Evolutionary conservation across 1,140 invertebrate species (phyloP).

Genomic region (Rhizoglyphus robini): DNA sequence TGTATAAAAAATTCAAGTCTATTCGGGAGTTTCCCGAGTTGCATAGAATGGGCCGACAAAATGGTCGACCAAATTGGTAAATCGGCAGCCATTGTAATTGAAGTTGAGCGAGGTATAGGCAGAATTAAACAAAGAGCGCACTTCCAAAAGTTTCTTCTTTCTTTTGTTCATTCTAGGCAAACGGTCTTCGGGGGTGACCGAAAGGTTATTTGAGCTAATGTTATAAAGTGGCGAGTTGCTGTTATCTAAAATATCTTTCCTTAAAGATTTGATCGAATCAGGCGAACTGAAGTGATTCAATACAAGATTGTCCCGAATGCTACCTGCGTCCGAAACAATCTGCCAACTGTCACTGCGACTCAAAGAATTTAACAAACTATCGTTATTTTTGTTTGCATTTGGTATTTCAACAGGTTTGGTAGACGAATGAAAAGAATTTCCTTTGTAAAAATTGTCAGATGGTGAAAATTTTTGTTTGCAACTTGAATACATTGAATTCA

Average conservation of each 20-base stretch:
- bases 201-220: not conserved
- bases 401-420: slow-evolving; percentile 23
- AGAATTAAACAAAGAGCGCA: not conserved
- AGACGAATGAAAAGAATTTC: slow-evolving; percentile 19
- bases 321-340: slow-evolving; percentile 49
- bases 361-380: not conserved
- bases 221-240: too few relatives aligned
- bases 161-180: not conserved
- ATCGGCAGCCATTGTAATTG: not conserved
- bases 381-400: not conserved
- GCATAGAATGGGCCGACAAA: slow-evolving; percentile 1
- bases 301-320: slow-evolving; percentile 37
- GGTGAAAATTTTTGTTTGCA: not conserved
- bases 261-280: slow-evolving; percentile 11
- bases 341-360: slow-evolving; percentile 43
- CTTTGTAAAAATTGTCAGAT: not conserved
- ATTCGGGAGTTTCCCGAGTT: slow-evolving; percentile 1
- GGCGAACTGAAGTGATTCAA: slow-evolving; percentile 14
- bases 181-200: too few relatives aligned
- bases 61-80: slow-evolving; percentile 13
- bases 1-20: too few relatives aligned
- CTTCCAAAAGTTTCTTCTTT: not conserved
- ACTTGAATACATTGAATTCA: not conserved
- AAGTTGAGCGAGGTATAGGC: slow-evolving; percentile 6
- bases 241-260: not conserved